Evolutionary conservation across 2,888 invertebrate species (phyloP), one percentile per base, ranked within the genome.

Genomic region (Chloroclystis v-ata): DNA sequence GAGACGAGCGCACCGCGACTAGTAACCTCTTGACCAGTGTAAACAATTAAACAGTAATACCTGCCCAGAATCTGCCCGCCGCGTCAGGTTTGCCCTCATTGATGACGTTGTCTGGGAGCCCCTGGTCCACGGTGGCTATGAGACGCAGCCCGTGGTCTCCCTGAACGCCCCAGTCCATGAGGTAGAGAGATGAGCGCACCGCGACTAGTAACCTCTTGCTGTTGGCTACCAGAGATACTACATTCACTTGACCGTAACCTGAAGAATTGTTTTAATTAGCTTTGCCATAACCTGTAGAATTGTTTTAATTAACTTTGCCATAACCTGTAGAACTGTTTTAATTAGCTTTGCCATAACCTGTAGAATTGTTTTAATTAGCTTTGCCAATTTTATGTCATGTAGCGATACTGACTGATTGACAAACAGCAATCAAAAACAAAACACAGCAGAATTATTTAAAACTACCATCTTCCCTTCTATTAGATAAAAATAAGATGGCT

Each of bases 81-180:
- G 84, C 72, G 63, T 93, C 93, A 3, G 90, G 89, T 71, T 93
- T 93, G 8, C 90, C 93, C 63, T 93, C 93, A 59, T 93, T 93
- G 59, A 92, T 89, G 49, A 91, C 72, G 47, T 85, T 84, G 43
- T 82, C 81, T 0, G 84, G 84, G 29, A 65, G 46, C 0, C 83
- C 82, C 0, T 65, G 39, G 57, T 84, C 84, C 1, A 83, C 48
- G 0, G 75, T 67, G 1, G 72, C 63, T 1, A 85, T 60, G 0
- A 76, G 67, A 0, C 83, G 68, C 7, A 85, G 56, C 0, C 78
- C 72, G 0, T 64, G 60, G 54, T 85, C 79, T 1, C 82, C 86
- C 0, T 61, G 48, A 5, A 82, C 72, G 16, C 70, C 71, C 90
- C 89, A 90, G 54, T 86, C 87, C 35, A 90, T 58, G 2, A 87